Evolutionary conservation across 1,140 invertebrate species (phyloP).

Genomic region (Sinella curviseta): DNA sequence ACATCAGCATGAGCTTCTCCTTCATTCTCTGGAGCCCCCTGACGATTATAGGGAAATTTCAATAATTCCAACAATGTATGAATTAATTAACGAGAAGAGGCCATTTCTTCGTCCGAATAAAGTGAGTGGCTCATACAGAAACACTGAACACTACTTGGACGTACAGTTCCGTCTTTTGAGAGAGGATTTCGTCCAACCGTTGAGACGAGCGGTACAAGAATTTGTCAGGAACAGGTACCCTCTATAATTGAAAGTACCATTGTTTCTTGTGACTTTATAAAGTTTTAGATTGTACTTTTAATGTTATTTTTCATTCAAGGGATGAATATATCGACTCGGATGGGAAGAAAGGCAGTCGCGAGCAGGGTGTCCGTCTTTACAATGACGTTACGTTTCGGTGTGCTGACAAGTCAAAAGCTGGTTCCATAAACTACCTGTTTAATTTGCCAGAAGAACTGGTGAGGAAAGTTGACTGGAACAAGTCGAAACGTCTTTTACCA

Average conservation of each 20-base stretch:
- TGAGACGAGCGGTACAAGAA: conserved; percentile 39
- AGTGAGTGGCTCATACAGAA: conserved; percentile 62
- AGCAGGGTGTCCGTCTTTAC: not conserved
- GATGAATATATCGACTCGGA: not conserved
- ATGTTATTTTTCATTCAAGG: not conserved
- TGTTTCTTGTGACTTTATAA: no score
- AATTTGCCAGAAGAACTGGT: not conserved
- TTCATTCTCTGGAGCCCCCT: conserved; percentile 29
- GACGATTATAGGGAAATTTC: conserved; percentile 35
- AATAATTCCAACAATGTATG: conserved; percentile 35
- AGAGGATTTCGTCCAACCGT: conserved; percentile 56
- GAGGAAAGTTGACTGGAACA: not conserved
- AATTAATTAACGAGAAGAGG: conserved; percentile 27
- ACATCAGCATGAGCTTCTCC: not conserved
- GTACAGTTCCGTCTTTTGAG: conserved; percentile 72
- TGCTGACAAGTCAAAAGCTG: not conserved
- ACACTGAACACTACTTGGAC: conserved; percentile 72
- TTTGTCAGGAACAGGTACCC: conserved; percentile 5
- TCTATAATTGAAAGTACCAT: no score
- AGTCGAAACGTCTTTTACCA: not conserved
- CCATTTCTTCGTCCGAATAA: conserved; percentile 63
- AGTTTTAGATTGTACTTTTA: not conserved
- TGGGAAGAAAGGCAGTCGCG: not conserved
- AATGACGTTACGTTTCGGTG: not conserved
- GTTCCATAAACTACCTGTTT: not conserved